Conservation (phyloP, 2,888 invertebrate genomes). For the Malthinus flaveolus region DNA sequence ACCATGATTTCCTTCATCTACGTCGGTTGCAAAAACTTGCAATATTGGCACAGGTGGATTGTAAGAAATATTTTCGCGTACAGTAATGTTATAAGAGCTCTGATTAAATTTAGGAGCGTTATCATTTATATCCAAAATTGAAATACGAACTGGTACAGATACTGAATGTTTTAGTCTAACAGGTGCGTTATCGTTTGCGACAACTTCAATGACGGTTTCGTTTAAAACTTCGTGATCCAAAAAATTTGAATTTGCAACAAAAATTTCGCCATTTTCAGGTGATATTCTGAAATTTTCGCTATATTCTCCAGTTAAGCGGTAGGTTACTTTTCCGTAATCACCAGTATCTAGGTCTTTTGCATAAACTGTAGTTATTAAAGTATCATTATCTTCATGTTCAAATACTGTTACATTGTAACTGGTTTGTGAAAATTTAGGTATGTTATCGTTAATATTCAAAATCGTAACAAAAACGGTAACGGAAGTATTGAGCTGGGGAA, state of each 20-base stretch:
- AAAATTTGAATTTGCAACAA: constrained; percentile 69
- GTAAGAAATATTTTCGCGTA: constrained; percentile 81
- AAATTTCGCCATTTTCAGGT: constrained; percentile 72
- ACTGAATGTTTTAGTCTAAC: constrained; percentile 67
- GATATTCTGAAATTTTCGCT: constrained; percentile 75
- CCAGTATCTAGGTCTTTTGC: constrained; percentile 82
- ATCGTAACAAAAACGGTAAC: constrained; percentile 79
- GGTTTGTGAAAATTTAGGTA: constrained; percentile 73
- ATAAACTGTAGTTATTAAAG: constrained; percentile 70
- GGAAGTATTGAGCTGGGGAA: constrained; percentile 78
- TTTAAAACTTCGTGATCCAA: constrained; percentile 78
- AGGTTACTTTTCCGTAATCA: constrained; percentile 75
- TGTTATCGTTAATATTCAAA: constrained; percentile 85
- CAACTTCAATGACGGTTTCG: constrained; percentile 74
- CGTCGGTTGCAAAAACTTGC: constrained; percentile 79
- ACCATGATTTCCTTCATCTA: constrained; percentile 78
- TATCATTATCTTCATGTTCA: constrained; percentile 77
- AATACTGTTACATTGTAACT: constrained; percentile 71
- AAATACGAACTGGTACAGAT: constrained; percentile 78
- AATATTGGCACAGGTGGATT: constrained; percentile 82
- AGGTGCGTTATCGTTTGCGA: constrained; percentile 81
- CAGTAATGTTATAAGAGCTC: constrained; percentile 74
- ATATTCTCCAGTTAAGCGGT: constrained; percentile 75
- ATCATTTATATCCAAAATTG: constrained; percentile 85
- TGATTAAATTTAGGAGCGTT: constrained; percentile 82